phyloP scores from a whole-genome alignment of 2,888 invertebrate genomes.

The Apamea anceps region DNA sequence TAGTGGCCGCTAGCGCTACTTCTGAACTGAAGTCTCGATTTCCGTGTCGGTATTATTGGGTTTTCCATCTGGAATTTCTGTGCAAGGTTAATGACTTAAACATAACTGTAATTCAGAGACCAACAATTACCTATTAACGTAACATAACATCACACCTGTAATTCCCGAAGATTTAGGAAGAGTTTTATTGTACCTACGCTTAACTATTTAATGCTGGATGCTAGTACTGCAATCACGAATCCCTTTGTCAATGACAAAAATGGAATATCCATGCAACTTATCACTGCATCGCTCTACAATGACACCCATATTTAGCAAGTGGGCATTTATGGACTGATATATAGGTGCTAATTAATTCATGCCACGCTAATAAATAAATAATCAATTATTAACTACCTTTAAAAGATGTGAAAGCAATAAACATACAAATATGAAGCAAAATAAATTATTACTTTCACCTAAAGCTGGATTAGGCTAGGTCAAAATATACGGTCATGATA shows the following conservation, averaged over 20 bases:
- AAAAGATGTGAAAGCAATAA: conserved; percentile 63
- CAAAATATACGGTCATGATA: conserved; percentile 31
- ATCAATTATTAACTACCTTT: conserved; percentile 32
- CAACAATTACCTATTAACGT: neutral
- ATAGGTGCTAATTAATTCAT: conserved; percentile 21
- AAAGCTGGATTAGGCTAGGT: conserved; percentile 50
- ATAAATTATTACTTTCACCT: conserved; percentile 48
- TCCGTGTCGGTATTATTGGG: too few relatives aligned
- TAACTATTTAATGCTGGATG: neutral
- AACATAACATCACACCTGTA: neutral
- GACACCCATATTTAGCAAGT: neutral
- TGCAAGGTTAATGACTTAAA: neutral
- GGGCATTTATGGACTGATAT: neutral
- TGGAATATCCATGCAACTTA: neutral
- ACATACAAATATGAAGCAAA: conserved; percentile 54
- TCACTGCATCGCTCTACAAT: neutral
- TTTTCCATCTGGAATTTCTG: neutral
- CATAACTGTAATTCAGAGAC: neutral
- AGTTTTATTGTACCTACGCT: neutral
- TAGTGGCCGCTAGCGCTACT: neutral
- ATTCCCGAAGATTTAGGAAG: too few relatives aligned
- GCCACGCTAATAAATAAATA: conserved; percentile 24
- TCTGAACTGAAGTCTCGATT: too few relatives aligned
- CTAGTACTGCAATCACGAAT: neutral
- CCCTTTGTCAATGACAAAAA: neutral